A percentile compares a stretch with the other conserved stretches of the same genome.
Conservation (phyloP, 2,797 vertebrate species). For the Xenops minutus region DNA sequence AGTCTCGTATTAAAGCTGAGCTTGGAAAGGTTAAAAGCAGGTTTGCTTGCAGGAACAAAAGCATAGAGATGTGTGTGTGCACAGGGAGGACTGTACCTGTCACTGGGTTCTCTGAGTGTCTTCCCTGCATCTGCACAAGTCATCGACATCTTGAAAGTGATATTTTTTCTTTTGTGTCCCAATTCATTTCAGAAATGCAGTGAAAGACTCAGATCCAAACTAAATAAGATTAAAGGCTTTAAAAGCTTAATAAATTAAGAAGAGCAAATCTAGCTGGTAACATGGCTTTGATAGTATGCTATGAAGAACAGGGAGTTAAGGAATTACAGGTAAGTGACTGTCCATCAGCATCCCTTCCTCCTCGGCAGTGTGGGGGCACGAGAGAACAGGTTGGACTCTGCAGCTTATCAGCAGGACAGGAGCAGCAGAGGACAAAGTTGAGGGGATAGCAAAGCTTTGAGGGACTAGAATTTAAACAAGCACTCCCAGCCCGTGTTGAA, state of each 20-base stretch:
- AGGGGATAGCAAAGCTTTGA: neutral
- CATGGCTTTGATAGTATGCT: neutral
- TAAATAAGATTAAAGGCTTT: constrained; percentile 42
- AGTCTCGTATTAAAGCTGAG: neutral
- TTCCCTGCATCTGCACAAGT: accelerated
- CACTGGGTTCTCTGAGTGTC: neutral
- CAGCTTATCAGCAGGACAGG: neutral
- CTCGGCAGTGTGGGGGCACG: neutral
- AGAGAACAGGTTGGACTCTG: neutral
- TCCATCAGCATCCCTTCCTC: neutral
- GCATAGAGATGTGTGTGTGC: no score
- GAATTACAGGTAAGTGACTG: neutral
- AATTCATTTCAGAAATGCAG: neutral
- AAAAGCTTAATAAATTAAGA: constrained; percentile 28
- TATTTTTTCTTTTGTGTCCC: neutral
- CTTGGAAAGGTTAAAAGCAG: neutral
- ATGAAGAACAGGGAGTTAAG: neutral
- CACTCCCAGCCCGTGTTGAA: neutral
- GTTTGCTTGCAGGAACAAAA: neutral
- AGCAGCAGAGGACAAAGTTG: neutral
- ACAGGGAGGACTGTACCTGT: neutral
- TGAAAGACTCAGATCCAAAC: neutral
- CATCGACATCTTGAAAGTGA: neutral
- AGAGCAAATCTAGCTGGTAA: constrained; percentile 12
- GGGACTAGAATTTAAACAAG: neutral